Conservation (phyloP, 1,140 invertebrate species). For the Penaeus indicus region DNA sequence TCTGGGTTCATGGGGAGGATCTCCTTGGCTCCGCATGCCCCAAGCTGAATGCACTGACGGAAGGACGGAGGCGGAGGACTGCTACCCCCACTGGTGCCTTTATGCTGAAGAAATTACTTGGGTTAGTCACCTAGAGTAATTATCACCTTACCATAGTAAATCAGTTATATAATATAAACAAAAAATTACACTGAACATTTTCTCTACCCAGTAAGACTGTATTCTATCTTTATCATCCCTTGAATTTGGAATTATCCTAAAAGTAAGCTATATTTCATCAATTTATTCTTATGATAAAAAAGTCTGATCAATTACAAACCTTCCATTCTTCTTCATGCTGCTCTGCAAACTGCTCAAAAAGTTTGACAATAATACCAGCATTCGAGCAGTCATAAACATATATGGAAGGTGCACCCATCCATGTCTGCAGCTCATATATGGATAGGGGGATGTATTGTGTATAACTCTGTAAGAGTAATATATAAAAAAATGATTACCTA, state of each 20-base stretch:
- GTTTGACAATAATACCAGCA: constrained; percentile 95
- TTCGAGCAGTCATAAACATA: constrained; percentile 99
- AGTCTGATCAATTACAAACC: constrained; percentile 68
- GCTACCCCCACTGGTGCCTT: constrained; percentile 35
- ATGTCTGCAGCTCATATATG: constrained; percentile 97
- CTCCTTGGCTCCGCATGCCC: constrained; percentile 92
- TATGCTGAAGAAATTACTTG: background rate
- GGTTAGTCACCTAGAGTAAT: background rate
- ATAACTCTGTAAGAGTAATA: constrained; percentile 80
- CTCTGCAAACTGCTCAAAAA: constrained; percentile 91
- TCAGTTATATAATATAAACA: too few species aligned
- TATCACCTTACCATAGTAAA: too few species aligned
- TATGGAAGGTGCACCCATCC: constrained; percentile 99
- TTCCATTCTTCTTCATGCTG: constrained; percentile 92
- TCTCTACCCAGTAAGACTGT: too few species aligned
- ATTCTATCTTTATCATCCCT: too few species aligned
- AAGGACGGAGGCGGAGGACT: constrained; percentile 49
- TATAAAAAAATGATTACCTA: constrained; percentile 9
- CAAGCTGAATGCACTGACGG: constrained; percentile 89
- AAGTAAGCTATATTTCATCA: background rate
- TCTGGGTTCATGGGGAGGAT: constrained; percentile 97
- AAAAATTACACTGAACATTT: too few species aligned
- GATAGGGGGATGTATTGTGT: constrained; percentile 99
- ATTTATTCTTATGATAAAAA: background rate
- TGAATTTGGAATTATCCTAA: background rate